Evolutionary conservation across 2,888 invertebrate genomes (phyloP).

Genomic region (Trisateles emortualis): DNA sequence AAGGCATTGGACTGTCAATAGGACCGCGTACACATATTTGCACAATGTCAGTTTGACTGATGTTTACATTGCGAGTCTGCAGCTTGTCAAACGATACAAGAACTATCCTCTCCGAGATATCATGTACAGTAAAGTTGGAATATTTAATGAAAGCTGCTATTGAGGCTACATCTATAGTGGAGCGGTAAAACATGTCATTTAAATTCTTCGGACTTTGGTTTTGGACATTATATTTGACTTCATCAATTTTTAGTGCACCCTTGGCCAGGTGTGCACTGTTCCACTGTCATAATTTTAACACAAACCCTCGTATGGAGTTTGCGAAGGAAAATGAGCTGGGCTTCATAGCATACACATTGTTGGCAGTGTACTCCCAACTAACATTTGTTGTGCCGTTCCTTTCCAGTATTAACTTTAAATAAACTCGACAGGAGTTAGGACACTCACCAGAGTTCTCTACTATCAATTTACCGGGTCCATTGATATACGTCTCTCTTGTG

Average conservation of each 20-base stretch:
- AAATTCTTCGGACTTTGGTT: conserved; percentile 80
- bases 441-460: conserved; percentile 91
- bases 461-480: conserved; percentile 88
- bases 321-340: conserved; percentile 90
- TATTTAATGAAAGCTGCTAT: conserved; percentile 80
- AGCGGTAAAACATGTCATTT: conserved; percentile 75
- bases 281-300: conserved; percentile 95
- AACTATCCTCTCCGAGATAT: conserved; percentile 91
- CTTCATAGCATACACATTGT: conserved; percentile 90
- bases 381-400: conserved; percentile 84
- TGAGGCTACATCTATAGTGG: conserved; percentile 71
- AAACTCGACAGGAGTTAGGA: conserved; percentile 89
- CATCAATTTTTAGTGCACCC: conserved; percentile 80
- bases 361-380: conserved; percentile 88
- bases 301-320: conserved; percentile 90
- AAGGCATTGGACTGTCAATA: conserved; percentile 62
- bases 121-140: conserved; percentile 82
- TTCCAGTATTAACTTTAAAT: conserved; percentile 86
- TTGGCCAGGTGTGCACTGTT: conserved; percentile 83
- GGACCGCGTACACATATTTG: conserved; percentile 89
- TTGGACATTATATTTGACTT: conserved; percentile 76
- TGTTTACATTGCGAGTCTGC: conserved; percentile 91
- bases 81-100: conserved; percentile 92
- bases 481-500: conserved; percentile 86
- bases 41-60: conserved; percentile 92